Conservation (phyloP, 1,140 invertebrate species). For the Temnothorax longispinosus region DNA sequence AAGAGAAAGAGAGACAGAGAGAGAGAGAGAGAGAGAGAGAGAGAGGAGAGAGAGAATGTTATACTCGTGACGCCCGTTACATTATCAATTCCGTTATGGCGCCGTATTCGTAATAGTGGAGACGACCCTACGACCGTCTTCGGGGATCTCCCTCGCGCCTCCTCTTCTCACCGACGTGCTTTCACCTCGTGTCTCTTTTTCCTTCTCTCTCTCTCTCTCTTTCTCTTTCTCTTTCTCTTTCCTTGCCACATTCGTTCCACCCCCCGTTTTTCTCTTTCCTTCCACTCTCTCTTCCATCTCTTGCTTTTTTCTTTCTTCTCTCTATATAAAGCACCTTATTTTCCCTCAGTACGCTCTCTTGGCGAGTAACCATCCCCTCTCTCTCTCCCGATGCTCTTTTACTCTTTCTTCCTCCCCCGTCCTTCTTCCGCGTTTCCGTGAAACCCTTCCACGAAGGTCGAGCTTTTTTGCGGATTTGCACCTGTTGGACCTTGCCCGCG, state of each 20-base stretch:
- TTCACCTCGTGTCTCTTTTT: slow-evolving; percentile 64
- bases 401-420: slow-evolving; percentile 48
- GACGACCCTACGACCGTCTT: slow-evolving; percentile 79
- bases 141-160: slow-evolving; percentile 70
- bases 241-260: not conserved
- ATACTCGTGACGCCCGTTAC: slow-evolving; percentile 82
- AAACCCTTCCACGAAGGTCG: slow-evolving; percentile 77
- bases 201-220: slow-evolving; percentile 26
- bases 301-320: slow-evolving; percentile 48
- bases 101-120: slow-evolving; percentile 83
- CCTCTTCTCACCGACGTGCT: slow-evolving; percentile 63
- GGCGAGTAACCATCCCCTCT: not conserved
- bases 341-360: slow-evolving; percentile 62
- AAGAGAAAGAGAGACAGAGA: slow-evolving; percentile 64
- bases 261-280: slow-evolving; percentile 35
- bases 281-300: slow-evolving; percentile 18
- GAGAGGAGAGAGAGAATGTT: slow-evolving; percentile 69
- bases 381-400: slow-evolving; percentile 23
- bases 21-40: slow-evolving; percentile 13
- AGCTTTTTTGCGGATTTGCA: slow-evolving; percentile 83
- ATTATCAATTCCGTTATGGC: slow-evolving; percentile 85
- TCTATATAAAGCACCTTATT: slow-evolving; percentile 65
- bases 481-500: slow-evolving; percentile 82
- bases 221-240: not conserved
- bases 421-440: slow-evolving; percentile 70